These are phyloP conservation scores for Caenorhabditis plicata DNA, from an alignment of 2,888 invertebrate species.

Conservation along the genomic window DNA sequence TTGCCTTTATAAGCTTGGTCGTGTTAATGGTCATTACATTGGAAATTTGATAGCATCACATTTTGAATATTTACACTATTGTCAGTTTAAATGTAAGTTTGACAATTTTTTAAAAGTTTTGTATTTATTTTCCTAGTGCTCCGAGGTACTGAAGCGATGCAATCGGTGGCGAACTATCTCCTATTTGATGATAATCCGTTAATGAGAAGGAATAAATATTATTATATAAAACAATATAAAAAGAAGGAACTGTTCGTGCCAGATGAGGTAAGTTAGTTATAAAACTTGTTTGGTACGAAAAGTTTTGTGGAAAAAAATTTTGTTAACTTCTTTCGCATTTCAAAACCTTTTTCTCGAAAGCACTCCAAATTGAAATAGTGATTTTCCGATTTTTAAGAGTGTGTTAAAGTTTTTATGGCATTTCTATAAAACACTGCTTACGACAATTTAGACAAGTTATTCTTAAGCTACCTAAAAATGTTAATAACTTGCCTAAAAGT, in stretches of 20 bases:
- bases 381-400: no score
- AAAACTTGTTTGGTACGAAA: no score
- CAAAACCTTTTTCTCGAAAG: no score
- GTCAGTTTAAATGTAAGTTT: conserved; percentile 57
- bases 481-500: no score
- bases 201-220: conserved; percentile 56
- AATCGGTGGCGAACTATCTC: conserved; percentile 57
- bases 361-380: no score
- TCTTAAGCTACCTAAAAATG: no score
- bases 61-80: conserved; percentile 60
- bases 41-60: conserved; percentile 50
- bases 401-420: no score
- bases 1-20: conserved; percentile 46
- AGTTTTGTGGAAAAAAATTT: no score
- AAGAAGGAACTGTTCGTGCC: conserved; percentile 44
- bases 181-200: conserved; percentile 54
- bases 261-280: conserved; percentile 16
- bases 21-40: conserved; percentile 56
- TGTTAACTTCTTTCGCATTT: no score
- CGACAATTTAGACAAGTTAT: no score
- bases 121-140: conserved; percentile 39
- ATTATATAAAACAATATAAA: conserved; percentile 49
- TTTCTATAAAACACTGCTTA: no score
- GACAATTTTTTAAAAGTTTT: no score
- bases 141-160: conserved; percentile 55